Evolutionary conservation across 2,888 invertebrate genomes (phyloP), one percentile per base, ranked within the genome.

Genomic region (Drosophila eohydei): DNA sequence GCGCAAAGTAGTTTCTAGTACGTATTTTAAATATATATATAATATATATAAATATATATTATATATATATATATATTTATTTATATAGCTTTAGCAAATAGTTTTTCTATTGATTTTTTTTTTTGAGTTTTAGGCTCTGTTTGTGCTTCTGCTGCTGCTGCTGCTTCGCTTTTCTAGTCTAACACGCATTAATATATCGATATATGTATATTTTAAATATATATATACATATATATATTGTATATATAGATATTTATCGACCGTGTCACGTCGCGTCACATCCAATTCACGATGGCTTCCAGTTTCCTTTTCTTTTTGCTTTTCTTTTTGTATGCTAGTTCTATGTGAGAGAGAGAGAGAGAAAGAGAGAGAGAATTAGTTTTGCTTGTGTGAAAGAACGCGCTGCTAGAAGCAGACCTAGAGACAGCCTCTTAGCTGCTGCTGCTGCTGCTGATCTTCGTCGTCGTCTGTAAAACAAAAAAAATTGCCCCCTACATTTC

Each of bases 401-500:
- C 60, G 46, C 14, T 41, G 54, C 41, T 50, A 51, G 46, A 51
- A 58, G 32, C 28, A 63, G 44, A 62, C 36, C 12, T 28, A 56
- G 74, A 65, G 12, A 51, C 32, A 56, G 48, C 14, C 21, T 51
- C 21, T 50, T 50, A 50, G 32, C 60, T 32, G 32, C 9, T 16
- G 48, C 48, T 32, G 46, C 11, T 34, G 52, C 21, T 26, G 40
- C 36, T 40, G 74, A 69, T 74, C 60, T 58, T 44, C 40, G 58
- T 61, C 32, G 56, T 52, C 44, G 66, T 61, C 36, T 77, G 48
- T 63, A 50, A 50, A 50, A 16, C 48, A 32, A 56, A 54, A 40
- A 65, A 81, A 84, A 84, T 72, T 87, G 82, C 87, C 84, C 84
- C 84, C 84, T 85, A 85, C 84, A 85, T 85, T 74, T 82, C 72